phyloP scores from a whole-genome alignment of 2,797 vertebrate genomes.

The Odontamblyopus rebecca region DNA sequence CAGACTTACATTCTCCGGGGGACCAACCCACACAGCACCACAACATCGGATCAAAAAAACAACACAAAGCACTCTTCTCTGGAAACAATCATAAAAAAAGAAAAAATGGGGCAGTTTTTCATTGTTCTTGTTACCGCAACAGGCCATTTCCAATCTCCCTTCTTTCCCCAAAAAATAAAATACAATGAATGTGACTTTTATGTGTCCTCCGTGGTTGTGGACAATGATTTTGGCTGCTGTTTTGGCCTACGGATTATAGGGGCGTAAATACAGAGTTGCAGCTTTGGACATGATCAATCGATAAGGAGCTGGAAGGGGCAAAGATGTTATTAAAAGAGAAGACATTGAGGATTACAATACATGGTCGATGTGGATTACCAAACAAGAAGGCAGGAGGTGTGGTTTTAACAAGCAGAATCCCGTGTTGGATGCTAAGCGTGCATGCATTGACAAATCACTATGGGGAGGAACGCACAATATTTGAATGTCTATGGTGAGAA shows the following conservation, averaged over 20 bases:
- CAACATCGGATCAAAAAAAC: slow-evolving; percentile 40
- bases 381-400: slow-evolving; percentile 34
- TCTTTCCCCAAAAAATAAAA: slow-evolving; percentile 32
- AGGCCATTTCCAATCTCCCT: slow-evolving; percentile 40
- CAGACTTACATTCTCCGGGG: slow-evolving; percentile 44
- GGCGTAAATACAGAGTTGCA: slow-evolving; percentile 62
- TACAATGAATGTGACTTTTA: slow-evolving; percentile 66
- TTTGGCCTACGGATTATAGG: slow-evolving; percentile 61
- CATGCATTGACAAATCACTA: slow-evolving; percentile 44
- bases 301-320: slow-evolving; percentile 50
- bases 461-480: slow-evolving; percentile 28
- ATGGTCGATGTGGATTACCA: slow-evolving; percentile 12
- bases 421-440: slow-evolving; percentile 32
- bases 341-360: slow-evolving; percentile 43
- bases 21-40: slow-evolving; percentile 24
- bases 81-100: background rate
- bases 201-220: slow-evolving; percentile 55
- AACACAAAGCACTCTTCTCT: slow-evolving; percentile 18
- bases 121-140: slow-evolving; percentile 22
- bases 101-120: slow-evolving; percentile 16
- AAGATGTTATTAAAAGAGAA: slow-evolving; percentile 62
- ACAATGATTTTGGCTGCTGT: slow-evolving; percentile 54
- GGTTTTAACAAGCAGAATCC: background rate
- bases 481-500: slow-evolving; percentile 51
- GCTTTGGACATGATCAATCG: slow-evolving; percentile 64